Evolutionary conservation across 1,140 invertebrate genomes (phyloP).

Genomic region (Cephus cinctus): DNA sequence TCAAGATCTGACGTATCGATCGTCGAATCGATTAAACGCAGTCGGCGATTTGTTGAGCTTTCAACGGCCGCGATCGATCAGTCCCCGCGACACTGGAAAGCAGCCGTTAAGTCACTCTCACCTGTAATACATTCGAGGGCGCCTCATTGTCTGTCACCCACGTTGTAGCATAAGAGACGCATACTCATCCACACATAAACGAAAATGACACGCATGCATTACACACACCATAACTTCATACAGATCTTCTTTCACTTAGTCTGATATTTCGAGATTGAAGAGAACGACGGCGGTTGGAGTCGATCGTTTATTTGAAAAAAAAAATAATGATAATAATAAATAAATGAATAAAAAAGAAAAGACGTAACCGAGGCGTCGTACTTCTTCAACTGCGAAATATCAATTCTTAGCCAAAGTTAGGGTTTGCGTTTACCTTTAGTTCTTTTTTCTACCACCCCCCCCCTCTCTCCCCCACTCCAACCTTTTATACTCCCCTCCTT

Average conservation of each 20-base stretch:
- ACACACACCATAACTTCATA: slow-evolving; percentile 2
- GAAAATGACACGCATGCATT: neutral
- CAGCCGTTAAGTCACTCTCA: no score
- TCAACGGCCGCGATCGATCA: no score
- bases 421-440: slow-evolving; percentile 37
- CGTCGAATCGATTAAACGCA: no score
- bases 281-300: slow-evolving; percentile 14
- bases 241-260: slow-evolving; percentile 17
- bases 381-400: slow-evolving; percentile 34
- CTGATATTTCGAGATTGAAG: slow-evolving; percentile 32
- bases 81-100: no score
- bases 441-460: slow-evolving; percentile 3
- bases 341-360: neutral
- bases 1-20: no score
- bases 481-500: no score
- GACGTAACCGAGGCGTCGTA: slow-evolving; percentile 11
- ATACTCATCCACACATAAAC: neutral
- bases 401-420: slow-evolving; percentile 50
- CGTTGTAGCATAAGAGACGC: no score
- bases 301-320: neutral
- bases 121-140: no score
- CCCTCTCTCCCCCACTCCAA: slow-evolving; percentile 3
- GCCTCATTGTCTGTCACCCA: no score
- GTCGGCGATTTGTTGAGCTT: no score
- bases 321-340: neutral